Evolutionary conservation across 2,113 vertebrate genomes (phyloP).

Genomic region (Chaetodon trifascialis): DNA sequence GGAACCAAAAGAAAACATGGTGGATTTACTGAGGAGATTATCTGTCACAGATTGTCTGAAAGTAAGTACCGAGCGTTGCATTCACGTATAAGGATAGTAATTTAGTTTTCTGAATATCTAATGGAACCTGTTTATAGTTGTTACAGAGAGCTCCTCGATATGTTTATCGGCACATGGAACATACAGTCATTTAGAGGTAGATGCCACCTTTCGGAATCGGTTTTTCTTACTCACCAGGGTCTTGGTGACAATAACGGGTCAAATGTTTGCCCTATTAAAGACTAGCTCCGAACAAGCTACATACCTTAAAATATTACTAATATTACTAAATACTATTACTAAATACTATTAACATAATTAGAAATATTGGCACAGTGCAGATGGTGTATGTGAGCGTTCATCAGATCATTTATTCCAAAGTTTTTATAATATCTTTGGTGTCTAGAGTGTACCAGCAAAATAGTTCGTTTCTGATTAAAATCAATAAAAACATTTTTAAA

Average conservation of each 20-base stretch:
- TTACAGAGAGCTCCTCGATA: not conserved
- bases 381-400: too few relatives aligned
- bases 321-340: too few relatives aligned
- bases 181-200: not conserved
- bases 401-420: not conserved
- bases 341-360: too few relatives aligned
- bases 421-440: not conserved
- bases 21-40: slow-evolving; percentile 69
- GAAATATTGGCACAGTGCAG: too few relatives aligned
- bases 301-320: too few relatives aligned
- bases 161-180: not conserved
- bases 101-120: not conserved
- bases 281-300: too few relatives aligned
- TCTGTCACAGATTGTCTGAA: slow-evolving; percentile 65
- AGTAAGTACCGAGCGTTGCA: slow-evolving; percentile 64
- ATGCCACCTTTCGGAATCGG: not conserved
- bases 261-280: not conserved
- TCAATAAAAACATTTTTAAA: not conserved
- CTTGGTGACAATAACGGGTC: not conserved
- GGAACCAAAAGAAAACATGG: slow-evolving; percentile 61
- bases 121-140: not conserved
- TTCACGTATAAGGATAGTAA: accelerated
- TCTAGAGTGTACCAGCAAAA: not conserved
- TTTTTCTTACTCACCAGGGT: not conserved
- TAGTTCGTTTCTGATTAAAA: not conserved